Conservation (phyloP, 2,888 invertebrate species). For the Epistrophe grossulariae region DNA sequence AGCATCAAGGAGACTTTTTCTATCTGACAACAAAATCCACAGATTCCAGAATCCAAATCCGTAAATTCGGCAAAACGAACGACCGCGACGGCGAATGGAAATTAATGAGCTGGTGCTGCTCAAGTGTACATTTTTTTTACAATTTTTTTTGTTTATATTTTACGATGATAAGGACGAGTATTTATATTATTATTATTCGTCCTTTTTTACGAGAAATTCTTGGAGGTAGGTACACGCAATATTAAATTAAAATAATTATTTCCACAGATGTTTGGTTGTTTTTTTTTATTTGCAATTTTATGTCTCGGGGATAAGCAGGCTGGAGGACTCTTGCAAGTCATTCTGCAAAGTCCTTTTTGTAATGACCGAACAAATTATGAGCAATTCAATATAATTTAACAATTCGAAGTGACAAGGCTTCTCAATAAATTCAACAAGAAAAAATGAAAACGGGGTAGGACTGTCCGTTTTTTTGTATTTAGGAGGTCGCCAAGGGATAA, state of each 20-base stretch:
- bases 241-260: conserved; percentile 65
- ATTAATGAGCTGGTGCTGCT: conserved; percentile 73
- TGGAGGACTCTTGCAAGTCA: background rate
- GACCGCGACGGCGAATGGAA: conserved; percentile 60
- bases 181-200: conserved; percentile 27
- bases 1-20: conserved; percentile 13
- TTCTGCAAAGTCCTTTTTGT: conserved; percentile 41
- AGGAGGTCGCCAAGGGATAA: background rate
- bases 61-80: conserved; percentile 31
- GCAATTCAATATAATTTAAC: conserved; percentile 72
- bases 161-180: conserved; percentile 15
- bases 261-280: conserved; percentile 52
- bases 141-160: conserved; percentile 34
- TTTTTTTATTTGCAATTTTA: conserved; percentile 68
- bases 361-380: conserved; percentile 66
- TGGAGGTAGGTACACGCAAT: background rate
- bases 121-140: conserved; percentile 50
- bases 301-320: conserved; percentile 8
- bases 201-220: conserved; percentile 30
- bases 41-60: conserved; percentile 9
- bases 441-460: background rate
- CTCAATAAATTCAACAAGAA: background rate
- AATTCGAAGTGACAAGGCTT: conserved; percentile 48
- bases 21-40: conserved; percentile 16
- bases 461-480: background rate